Conservation (phyloP, 2,797 vertebrate genomes). For the Argya squamiceps region DNA sequence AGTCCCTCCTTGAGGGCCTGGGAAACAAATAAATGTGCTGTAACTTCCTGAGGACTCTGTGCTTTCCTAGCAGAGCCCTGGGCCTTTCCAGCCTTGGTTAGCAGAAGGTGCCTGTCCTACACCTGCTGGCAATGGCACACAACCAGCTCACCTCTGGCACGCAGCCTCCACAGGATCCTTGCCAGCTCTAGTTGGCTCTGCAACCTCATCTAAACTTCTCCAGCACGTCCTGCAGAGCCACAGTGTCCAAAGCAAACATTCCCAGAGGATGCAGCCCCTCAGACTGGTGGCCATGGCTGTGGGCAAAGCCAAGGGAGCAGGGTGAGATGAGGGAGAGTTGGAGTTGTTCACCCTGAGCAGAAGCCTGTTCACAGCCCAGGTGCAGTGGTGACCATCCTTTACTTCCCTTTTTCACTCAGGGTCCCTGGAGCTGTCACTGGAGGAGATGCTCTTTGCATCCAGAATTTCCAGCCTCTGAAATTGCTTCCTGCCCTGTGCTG, state of each 20-base stretch:
- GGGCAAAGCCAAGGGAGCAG: not conserved
- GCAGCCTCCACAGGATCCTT: not conserved
- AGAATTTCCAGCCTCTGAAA: not conserved
- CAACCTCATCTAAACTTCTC: fast-evolving
- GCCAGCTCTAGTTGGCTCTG: not conserved
- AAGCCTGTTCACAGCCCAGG: not conserved
- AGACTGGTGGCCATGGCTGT: fast-evolving
- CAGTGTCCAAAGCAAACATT: not conserved
- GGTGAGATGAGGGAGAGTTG: not conserved
- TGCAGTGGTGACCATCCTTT: not conserved
- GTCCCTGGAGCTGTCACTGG: not conserved
- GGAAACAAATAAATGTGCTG: not conserved
- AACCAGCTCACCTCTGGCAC: not conserved
- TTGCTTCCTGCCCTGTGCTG: slow-evolving; percentile 5
- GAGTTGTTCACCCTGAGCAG: not conserved
- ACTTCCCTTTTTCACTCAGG: not conserved
- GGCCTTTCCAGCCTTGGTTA: not conserved
- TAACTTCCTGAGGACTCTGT: not conserved
- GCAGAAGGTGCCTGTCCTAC: not conserved
- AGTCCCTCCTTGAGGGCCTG: not conserved
- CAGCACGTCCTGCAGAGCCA: not conserved
- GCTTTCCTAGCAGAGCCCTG: not conserved
- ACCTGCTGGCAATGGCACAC: not conserved
- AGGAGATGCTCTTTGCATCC: not conserved
- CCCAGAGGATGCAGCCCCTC: not conserved